Evolutionary conservation across 1,140 invertebrate species (phyloP), one percentile per base, ranked within the genome.

Genomic region (Cephus cinctus): DNA sequence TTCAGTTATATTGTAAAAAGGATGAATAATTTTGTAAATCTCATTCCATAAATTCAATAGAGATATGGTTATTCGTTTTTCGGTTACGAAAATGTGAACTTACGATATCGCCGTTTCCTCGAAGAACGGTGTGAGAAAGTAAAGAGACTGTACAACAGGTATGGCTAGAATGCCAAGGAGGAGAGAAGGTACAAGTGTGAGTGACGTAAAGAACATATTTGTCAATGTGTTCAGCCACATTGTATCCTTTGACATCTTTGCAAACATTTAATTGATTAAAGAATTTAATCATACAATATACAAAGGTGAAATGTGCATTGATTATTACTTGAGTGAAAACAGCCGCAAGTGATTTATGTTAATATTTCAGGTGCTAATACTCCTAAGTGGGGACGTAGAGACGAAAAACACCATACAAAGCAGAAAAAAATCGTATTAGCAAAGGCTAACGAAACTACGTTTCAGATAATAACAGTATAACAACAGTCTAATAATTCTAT

Each of bases 51-150:
- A n/a, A n/a, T n/a, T n/a, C n/a, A n/a, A n/a, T n/a, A n/a, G n/a
- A n/a, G n/a, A n/a, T n/a, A n/a, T n/a, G n/a, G n/a, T n/a, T n/a
- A 27, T 27, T 27, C 25, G n/a, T 27, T 27, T 27, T 27, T 27
- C 25, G 25, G 22, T 47, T 39, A 47, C 50, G 34, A 34, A 30
- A 4, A 16, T 45, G 20, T 12, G 39, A n/a, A 21, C 34, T 15
- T 36, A 36, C 34, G 34, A 15, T 36, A 36, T 14, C 1, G 34
- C 14, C 14, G 47, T 44, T 16, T 68, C 60, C 16, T 64, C 44
- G 36, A 73, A 69, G 43, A 71, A 67, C 4, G 71, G 72, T 23
- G 67, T 65, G n/a, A 76, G 61, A 18, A 62, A 56, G 43, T 73
- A 75, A 8, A 76, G 44, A 2, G 69, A 69, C 41, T 72, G 61